Evolutionary conservation across 1,140 invertebrate species (phyloP).

Genomic region (Euwallacea fornicatus): DNA sequence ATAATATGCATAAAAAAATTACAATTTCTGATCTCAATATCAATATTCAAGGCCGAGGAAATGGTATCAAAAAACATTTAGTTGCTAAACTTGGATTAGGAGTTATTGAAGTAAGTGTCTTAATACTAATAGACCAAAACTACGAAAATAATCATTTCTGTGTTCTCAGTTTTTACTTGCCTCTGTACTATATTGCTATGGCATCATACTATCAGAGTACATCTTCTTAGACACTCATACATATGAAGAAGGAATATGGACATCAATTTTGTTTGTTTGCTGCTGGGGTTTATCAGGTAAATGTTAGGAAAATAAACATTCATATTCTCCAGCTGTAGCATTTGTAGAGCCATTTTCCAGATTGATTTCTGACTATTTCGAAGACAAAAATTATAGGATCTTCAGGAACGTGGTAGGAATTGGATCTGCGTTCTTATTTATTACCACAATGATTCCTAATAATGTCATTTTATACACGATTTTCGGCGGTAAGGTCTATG

Average conservation of each 20-base stretch:
- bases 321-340: too few species aligned
- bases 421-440: conserved; percentile 23
- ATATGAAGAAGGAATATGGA: conserved; percentile 37
- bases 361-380: conserved; percentile 37
- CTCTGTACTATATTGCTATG: conserved; percentile 40
- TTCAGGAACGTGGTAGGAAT: conserved; percentile 29
- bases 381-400: conserved; percentile 30
- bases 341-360: conserved; percentile 33
- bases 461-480: conserved; percentile 35
- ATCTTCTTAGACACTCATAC: conserved; percentile 22
- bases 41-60: conserved; percentile 18
- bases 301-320: too few species aligned
- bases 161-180: conserved; percentile 42
- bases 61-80: conserved; percentile 33
- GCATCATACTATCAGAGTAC: conserved; percentile 39
- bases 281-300: conserved; percentile 39
- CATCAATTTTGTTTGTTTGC: conserved; percentile 36
- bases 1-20: conserved; percentile 37
- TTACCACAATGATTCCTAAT: conserved; percentile 27
- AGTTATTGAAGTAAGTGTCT: conserved; percentile 36
- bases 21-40: conserved; percentile 39
- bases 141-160: neutral
- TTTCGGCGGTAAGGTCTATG: conserved; percentile 37
- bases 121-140: neutral
- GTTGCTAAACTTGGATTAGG: conserved; percentile 35